phyloP scores from a whole-genome alignment of 2,113 vertebrate species.

The Australoheros scitulus region DNA sequence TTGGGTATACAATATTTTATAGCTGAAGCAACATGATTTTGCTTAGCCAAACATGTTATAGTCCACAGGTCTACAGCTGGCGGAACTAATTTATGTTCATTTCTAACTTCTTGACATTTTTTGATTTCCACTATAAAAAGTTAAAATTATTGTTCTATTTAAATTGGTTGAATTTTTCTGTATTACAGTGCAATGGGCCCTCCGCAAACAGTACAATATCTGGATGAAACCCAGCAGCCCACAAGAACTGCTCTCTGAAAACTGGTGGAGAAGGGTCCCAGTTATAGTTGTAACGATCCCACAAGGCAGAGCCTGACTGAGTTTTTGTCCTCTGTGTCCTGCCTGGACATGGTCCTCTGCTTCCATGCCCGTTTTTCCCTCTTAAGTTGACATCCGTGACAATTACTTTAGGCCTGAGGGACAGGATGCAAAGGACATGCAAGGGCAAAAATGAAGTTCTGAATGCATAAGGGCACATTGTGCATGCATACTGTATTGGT shows the following conservation, averaged over 20 bases:
- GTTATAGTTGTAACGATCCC: slow-evolving; percentile 27
- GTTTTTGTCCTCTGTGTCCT: slow-evolving; percentile 57
- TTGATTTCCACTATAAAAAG: background rate
- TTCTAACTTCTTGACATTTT: background rate
- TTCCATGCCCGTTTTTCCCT: slow-evolving; percentile 4
- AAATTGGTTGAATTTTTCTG: background rate
- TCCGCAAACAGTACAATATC: background rate
- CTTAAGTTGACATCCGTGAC: slow-evolving; percentile 48
- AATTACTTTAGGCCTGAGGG: slow-evolving; percentile 52
- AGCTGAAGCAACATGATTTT: no score
- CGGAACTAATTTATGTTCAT: no score
- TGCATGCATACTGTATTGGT: background rate
- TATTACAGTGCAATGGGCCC: background rate
- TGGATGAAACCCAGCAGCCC: slow-evolving; percentile 13
- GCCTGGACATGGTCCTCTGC: slow-evolving; percentile 39
- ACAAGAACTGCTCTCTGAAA: background rate
- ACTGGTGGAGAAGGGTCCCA: slow-evolving; percentile 12
- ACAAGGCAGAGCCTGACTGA: slow-evolving; percentile 35
- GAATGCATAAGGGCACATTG: slow-evolving; percentile 13
- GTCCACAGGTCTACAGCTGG: no score
- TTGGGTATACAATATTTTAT: no score
- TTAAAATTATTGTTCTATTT: background rate
- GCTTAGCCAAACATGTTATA: no score
- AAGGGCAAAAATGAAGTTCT: slow-evolving; percentile 35
- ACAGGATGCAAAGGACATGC: slow-evolving; percentile 46